Conservation (phyloP, 2,113 vertebrate species). For the Trichomycterus rosablanca region DNA sequence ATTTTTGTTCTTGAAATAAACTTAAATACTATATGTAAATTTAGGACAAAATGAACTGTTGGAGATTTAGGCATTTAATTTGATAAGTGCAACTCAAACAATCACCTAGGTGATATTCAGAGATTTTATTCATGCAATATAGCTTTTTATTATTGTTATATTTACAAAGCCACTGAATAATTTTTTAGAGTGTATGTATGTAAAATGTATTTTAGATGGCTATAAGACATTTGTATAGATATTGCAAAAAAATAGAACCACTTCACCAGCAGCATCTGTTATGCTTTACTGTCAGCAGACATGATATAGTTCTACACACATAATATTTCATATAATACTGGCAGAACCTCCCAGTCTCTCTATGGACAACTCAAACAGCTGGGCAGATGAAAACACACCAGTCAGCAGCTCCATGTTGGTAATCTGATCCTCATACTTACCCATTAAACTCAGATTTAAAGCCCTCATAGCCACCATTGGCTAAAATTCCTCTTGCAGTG, state of each 20-base stretch:
- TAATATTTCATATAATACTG: not conserved
- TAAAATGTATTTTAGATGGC: constrained; percentile 43
- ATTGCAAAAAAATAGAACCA: not conserved
- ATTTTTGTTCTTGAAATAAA: too few species aligned
- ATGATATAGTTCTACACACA: not conserved
- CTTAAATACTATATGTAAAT: too few species aligned
- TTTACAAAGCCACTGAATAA: too few species aligned
- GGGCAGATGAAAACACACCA: not conserved
- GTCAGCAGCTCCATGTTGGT: not conserved
- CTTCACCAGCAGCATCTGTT: constrained; percentile 10
- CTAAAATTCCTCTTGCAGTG: not conserved
- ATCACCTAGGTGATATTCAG: too few species aligned
- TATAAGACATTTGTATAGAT: constrained; percentile 30
- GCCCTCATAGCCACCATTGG: not conserved
- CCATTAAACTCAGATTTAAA: constrained; percentile 6
- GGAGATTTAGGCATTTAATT: too few species aligned
- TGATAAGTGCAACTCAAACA: too few species aligned
- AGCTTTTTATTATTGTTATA: too few species aligned
- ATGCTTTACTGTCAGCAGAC: too few species aligned
- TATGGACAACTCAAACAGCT: not conserved
- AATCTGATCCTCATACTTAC: constrained; percentile 4
- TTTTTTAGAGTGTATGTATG: too few species aligned
- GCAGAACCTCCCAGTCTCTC: not conserved
- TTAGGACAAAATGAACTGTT: too few species aligned
- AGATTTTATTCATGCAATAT: too few species aligned